Conservation (phyloP, 2,888 invertebrate species). For the Pemphredon lugubris region DNA sequence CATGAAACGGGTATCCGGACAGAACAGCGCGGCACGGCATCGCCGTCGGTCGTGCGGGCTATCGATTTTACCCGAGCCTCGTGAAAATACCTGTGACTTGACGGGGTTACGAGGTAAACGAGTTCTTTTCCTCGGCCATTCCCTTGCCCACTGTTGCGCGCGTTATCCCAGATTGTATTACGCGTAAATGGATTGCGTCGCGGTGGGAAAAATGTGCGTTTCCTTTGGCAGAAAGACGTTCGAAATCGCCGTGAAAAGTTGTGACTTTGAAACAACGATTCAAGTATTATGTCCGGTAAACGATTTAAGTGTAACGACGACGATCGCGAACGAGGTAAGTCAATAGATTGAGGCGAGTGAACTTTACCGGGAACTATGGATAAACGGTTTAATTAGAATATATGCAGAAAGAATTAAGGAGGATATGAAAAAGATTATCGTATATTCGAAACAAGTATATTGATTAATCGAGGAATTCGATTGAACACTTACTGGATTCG, state of each 20-base stretch:
- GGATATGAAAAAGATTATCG: too few species aligned
- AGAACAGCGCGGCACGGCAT: conserved; percentile 20
- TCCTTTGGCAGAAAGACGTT: too few species aligned
- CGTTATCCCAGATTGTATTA: conserved; percentile 55
- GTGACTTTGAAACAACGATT: too few species aligned
- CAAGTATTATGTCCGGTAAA: too few species aligned
- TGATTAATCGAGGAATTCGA: conserved; percentile 56
- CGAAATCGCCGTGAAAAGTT: too few species aligned
- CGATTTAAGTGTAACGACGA: too few species aligned
- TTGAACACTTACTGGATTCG: conserved; percentile 34
- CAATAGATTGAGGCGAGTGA: too few species aligned
- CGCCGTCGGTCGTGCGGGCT: conserved; percentile 19
- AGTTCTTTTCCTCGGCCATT: conserved; percentile 39
- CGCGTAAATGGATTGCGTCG: conserved; percentile 55
- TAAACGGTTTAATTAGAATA: too few species aligned
- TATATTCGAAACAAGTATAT: too few species aligned
- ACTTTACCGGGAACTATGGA: too few species aligned
- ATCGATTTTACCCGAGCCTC: conserved; percentile 44
- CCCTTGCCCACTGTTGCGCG: conserved; percentile 2
- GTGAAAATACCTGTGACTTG: conserved; percentile 32
- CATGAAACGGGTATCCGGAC: conserved; percentile 21
- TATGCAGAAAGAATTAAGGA: too few species aligned
- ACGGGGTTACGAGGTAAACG: conserved; percentile 55
- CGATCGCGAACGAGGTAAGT: too few species aligned
- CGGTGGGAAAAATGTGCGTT: conserved; percentile 34